Base-by-base conservation (phyloP, 2,113 vertebrate genomes). In the Galeopterus variegatus region DNA sequence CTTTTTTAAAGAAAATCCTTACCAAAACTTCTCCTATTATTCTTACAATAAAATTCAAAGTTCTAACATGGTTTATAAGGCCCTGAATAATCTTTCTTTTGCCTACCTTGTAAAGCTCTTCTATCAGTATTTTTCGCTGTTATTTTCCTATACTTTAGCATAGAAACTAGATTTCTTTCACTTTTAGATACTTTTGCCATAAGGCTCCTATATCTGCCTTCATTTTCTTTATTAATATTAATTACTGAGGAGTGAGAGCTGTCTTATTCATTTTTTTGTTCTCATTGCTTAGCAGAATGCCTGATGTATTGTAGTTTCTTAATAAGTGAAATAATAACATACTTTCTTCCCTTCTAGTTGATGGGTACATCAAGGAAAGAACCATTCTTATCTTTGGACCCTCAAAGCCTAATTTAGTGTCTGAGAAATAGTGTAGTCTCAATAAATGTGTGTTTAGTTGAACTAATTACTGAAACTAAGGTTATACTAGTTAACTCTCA, bases 1-100 rank as follows among this genome's bases (percentile, higher is more conserved):
- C 36, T 52, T 92, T 90, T 92, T 52, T 83, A 92, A 73, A 67
- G 56, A 73, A 36, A 62, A 83, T 73, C 60, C 31, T 83, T 73
- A 64, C 26, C 56, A 73, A 73, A 23, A 41, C 31, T 65, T 21
- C 3, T 72, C 41, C 4, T 41, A 70, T 82, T 60, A 60, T 58
- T 31, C 41, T 31, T 41, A 33, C 15, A 54, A 56, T 31, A 90
- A 80, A 90, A 64, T 36, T 90, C 23, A 79, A 9, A 41, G 26
- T 65, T 52, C 48, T 54, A 54, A 28, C 12, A 64, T 26, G 28
- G 15, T 56, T 50, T 81, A 45, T 4, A 31, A 36, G 79, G 17
- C 31, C 10, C 67, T 62, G 6, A 10, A 80, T 90, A 21, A 84
- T 84, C 45, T 54, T 92, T 36, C 56, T 36, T 15, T 73, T 75